Conservation (phyloP, 2,797 vertebrate species). For the Catharus ustulatus region DNA sequence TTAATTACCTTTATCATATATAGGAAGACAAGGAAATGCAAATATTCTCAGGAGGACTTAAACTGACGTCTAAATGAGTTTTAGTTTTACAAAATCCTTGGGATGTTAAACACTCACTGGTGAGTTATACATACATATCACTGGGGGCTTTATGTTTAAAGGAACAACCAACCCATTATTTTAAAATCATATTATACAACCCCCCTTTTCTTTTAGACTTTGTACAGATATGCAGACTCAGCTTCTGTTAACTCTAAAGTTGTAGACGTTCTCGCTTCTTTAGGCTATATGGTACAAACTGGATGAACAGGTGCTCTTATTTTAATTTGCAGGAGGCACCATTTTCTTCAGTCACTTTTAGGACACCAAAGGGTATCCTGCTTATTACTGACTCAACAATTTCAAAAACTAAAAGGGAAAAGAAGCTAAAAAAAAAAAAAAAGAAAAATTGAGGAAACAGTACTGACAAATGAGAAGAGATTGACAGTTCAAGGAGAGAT, state of each 20-base stretch:
- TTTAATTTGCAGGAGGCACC: neutral
- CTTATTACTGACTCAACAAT: neutral
- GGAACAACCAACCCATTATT: neutral
- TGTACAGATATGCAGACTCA: neutral
- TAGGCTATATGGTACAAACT: neutral
- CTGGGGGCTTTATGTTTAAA: neutral
- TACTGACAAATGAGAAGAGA: neutral
- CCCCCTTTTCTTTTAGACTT: neutral
- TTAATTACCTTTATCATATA: constrained; percentile 57
- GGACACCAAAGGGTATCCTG: neutral
- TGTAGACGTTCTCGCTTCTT: neutral
- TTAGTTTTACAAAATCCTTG: neutral
- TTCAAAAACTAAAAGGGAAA: neutral
- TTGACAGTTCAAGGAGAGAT: neutral
- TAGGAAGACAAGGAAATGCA: constrained; percentile 33
- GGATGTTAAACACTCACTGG: neutral
- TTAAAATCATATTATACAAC: neutral
- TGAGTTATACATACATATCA: neutral
- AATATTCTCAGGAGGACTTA: constrained; percentile 15
- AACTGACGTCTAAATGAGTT: neutral
- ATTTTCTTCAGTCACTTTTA: neutral
- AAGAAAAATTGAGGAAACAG: neutral
- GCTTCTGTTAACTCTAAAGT: neutral
- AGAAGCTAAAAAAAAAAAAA: neutral
- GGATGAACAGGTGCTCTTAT: neutral